Conservation (phyloP, 2,888 invertebrate genomes). For the Orchestes rusci region DNA sequence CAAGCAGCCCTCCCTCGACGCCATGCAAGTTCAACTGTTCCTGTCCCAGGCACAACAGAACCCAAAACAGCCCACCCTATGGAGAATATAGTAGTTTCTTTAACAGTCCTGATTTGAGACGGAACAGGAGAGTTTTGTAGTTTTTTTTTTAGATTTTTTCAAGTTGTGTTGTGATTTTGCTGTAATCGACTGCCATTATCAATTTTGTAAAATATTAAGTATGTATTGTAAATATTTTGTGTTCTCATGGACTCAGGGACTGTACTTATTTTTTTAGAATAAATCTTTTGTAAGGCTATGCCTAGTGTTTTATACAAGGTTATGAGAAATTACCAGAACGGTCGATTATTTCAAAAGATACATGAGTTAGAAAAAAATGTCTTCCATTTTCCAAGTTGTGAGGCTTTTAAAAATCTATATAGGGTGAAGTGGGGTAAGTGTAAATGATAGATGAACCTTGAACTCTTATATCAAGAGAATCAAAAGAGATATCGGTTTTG, state of each 20-base stretch:
- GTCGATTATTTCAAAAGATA: too few relatives aligned
- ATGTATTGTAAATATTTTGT: background rate
- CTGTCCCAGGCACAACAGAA: conserved; percentile 23
- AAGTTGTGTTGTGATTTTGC: too few relatives aligned
- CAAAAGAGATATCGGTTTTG: too few relatives aligned
- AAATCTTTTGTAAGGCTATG: background rate
- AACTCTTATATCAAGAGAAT: too few relatives aligned
- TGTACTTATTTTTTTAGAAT: background rate
- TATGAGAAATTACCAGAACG: too few relatives aligned
- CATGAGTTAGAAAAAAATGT: too few relatives aligned
- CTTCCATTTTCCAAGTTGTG: too few relatives aligned
- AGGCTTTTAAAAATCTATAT: too few relatives aligned
- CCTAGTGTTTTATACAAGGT: too few relatives aligned
- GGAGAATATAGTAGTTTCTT: conserved; percentile 39
- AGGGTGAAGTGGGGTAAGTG: too few relatives aligned
- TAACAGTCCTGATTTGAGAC: conserved; percentile 38
- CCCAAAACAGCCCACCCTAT: conserved; percentile 36
- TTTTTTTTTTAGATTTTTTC: too few relatives aligned
- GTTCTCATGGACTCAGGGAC: background rate
- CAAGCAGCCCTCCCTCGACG: conserved; percentile 3
- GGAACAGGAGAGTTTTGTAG: conserved; percentile 39
- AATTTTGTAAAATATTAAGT: background rate
- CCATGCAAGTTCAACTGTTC: conserved; percentile 17
- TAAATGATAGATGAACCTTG: too few relatives aligned
- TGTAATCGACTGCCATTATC: background rate